A percentile compares a stretch with the other conserved stretches of the same genome.
Evolutionary conservation across 2,888 invertebrate genomes (phyloP).

Genomic region (Tenthredo amoena): DNA sequence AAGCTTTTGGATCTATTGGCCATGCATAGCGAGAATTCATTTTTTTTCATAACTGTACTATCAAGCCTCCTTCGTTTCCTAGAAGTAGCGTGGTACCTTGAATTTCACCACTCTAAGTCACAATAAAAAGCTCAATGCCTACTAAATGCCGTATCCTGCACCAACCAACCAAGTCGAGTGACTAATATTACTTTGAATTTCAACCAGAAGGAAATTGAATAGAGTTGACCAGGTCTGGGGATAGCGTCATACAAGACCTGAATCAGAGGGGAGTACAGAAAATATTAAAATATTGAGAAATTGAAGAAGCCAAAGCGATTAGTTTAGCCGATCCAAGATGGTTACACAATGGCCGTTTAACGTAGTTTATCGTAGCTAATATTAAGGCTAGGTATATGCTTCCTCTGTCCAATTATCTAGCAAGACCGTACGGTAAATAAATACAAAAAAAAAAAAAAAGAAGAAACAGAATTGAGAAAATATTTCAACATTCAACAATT

Average conservation of each 20-base stretch:
- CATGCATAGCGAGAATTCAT: not conserved
- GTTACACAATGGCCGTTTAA: slow-evolving; percentile 24
- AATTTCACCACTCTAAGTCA: not conserved
- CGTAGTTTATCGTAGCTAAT: slow-evolving; percentile 37
- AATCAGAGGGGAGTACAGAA: not conserved
- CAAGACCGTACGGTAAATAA: not conserved
- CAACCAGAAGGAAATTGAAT: not conserved
- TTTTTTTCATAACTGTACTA: slow-evolving; percentile 2
- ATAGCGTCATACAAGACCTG: not conserved
- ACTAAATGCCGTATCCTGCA: not conserved
- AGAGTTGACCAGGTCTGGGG: not conserved
- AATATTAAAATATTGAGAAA: not conserved
- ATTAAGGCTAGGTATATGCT: slow-evolving; percentile 48
- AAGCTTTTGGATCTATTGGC: not conserved
- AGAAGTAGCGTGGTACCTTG: not conserved
- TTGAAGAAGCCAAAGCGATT: slow-evolving; percentile 41
- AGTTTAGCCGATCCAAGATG: slow-evolving; percentile 33
- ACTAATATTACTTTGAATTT: slow-evolving; percentile 1
- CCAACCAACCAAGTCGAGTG: not conserved
- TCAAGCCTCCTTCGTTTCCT: not conserved
- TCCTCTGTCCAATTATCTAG: slow-evolving; percentile 41
- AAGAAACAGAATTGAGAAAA: not conserved
- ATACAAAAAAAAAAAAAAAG: not conserved
- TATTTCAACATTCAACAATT: slow-evolving; percentile 37
- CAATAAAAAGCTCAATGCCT: not conserved